Base-by-base conservation (phyloP, 2,888 invertebrate species). In the Hermodice carunculata region DNA sequence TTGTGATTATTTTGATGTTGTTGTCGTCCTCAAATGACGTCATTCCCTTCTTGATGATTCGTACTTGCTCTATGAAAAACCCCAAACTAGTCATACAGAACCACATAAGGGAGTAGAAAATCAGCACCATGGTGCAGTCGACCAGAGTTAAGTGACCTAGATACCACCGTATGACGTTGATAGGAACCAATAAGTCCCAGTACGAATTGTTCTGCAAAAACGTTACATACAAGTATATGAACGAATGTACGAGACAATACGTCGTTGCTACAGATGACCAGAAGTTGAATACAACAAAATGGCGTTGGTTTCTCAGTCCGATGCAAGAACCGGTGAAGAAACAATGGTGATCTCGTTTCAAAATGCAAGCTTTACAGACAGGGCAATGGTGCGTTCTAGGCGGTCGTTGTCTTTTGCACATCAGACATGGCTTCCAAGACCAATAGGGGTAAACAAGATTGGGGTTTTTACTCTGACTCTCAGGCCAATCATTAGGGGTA, bases 311-410 rank as follows among this genome's bases (percentile, higher is more conserved):
- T n/a, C 74, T 58, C 59, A 76, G 77, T 1, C 83, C 84, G 14
- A 84, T 70, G 64, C 84, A 84, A 17, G 75, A 68, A 19, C 80
- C 78, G 4, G 80, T 75, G 67, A 83, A 79, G 70, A 78, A 82
- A 62, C 84, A 84, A 64, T 84, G 84, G 66, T 84, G 84, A 72
- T 83, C 82, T 4, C 84, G 66, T 66, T 83, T 83, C 11, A 84
- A 74, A 14, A 83, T 74, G 66, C 84, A 84, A 1, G 61, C 70
- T 26, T 77, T 72, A 54, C 84, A 84, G n/a, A 81, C 31, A 0
- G 74, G 71, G 61, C 84, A 84, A 64, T 84, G 84, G 66, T 82
- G 82, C 37, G 83, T 78, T 26, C 84, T 67, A 0, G 82, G 84
- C 1, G 84, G 84, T 0, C 81, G 73, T 34, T 76, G 76, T 29